Evolutionary conservation across 1,140 invertebrate species (phyloP).

Genomic region (Cydia fagiglandana): DNA sequence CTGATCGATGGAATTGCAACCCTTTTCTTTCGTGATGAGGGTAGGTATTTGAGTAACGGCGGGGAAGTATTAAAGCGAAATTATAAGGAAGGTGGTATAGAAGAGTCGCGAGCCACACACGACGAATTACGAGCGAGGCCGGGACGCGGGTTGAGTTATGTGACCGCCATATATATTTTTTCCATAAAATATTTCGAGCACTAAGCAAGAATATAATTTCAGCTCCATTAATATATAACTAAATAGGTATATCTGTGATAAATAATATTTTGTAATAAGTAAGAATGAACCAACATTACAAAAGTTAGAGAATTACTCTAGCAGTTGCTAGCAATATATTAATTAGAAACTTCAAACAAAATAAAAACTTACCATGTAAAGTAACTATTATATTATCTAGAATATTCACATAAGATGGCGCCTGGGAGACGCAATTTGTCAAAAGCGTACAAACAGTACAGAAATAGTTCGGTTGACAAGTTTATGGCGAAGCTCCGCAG

Average conservation of each 20-base stretch:
- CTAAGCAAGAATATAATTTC: slow-evolving; percentile 49
- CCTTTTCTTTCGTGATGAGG: slow-evolving; percentile 37
- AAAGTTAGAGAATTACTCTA: too few species aligned
- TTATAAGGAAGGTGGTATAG: slow-evolving; percentile 47
- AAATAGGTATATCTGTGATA: not conserved
- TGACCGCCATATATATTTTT: slow-evolving; percentile 65
- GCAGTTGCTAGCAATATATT: too few species aligned
- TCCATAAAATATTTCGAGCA: slow-evolving; percentile 57
- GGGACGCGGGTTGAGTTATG: slow-evolving; percentile 63
- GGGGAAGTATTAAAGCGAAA: slow-evolving; percentile 42
- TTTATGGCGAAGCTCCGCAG: slow-evolving; percentile 39
- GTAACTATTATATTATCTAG: slow-evolving; percentile 15
- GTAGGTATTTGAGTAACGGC: slow-evolving; percentile 36
- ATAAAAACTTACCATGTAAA: too few species aligned
- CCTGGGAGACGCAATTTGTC: slow-evolving; percentile 36
- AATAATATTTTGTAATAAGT: too few species aligned
- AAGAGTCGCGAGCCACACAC: slow-evolving; percentile 71
- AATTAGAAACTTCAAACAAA: too few species aligned
- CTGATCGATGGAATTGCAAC: slow-evolving; percentile 34
- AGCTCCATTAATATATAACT: not conserved
- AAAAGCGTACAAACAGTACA: slow-evolving; percentile 39
- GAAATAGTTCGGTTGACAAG: slow-evolving; percentile 40
- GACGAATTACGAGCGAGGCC: slow-evolving; percentile 67
- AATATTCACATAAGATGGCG: slow-evolving; percentile 37
- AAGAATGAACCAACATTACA: too few species aligned